A percentile compares a stretch with the other conserved stretches of the same genome.
Conservation (phyloP, 2,888 invertebrate genomes). For the Boloria selene region DNA sequence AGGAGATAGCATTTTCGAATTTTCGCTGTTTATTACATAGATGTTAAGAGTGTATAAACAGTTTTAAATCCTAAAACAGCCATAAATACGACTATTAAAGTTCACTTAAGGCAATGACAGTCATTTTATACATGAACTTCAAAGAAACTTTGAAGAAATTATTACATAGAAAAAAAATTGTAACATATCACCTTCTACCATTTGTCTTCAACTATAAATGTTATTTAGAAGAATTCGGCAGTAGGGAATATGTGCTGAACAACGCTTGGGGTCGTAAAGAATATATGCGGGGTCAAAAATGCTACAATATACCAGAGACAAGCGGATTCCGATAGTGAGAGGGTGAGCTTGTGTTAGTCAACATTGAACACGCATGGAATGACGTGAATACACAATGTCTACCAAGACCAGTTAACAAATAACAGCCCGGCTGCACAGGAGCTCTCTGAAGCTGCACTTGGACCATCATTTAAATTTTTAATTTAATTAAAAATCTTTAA, state of each 20-base stretch:
- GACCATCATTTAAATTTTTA: too few species aligned
- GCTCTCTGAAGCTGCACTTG: not conserved
- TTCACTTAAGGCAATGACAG: too few species aligned
- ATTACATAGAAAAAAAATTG: too few species aligned
- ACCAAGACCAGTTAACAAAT: conserved; percentile 67
- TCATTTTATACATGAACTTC: too few species aligned
- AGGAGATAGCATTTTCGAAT: too few species aligned
- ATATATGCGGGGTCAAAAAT: conserved; percentile 72
- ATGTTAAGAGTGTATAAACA: too few species aligned
- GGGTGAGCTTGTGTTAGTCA: conserved; percentile 69
- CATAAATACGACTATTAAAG: too few species aligned
- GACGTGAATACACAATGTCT: conserved; percentile 71
- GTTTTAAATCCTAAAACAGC: too few species aligned
- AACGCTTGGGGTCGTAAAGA: conserved; percentile 63
- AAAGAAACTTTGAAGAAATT: too few species aligned
- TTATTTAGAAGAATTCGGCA: conserved; percentile 47
- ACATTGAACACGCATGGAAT: conserved; percentile 72
- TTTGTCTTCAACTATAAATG: conserved; percentile 27
- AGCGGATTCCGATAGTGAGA: conserved; percentile 48
- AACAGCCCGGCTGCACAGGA: conserved; percentile 9
- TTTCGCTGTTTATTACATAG: too few species aligned
- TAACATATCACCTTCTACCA: too few species aligned
- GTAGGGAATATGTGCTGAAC: conserved; percentile 63
- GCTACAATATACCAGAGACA: conserved; percentile 72
- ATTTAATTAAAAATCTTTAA: too few species aligned